Percentiles rank a stretch among this genome's conserved stretches.
These are phyloP conservation scores for Mythimna albipuncta DNA, from an alignment of 2,888 invertebrate species.

Conservation along the genomic window DNA sequence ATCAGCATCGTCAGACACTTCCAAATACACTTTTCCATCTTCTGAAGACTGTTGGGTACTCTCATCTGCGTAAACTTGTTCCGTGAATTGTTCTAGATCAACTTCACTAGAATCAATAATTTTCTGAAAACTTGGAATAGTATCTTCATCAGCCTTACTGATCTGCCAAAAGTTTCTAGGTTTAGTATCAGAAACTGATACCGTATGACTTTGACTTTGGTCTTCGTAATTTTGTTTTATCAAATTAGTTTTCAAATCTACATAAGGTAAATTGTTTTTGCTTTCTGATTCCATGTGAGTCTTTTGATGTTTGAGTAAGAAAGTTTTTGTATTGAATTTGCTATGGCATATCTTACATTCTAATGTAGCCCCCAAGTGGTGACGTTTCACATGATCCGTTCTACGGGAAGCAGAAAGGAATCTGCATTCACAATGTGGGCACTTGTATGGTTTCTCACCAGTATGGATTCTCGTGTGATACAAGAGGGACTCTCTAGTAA, in stretches of 20 bases:
- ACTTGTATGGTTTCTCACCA: conserved; percentile 83
- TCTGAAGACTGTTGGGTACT: conserved; percentile 27
- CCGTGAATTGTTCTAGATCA: conserved; percentile 35
- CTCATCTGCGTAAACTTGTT: conserved; percentile 38
- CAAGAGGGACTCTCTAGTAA: conserved; percentile 81
- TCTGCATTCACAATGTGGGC: conserved; percentile 75
- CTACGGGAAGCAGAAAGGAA: conserved; percentile 82
- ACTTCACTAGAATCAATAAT: conserved; percentile 37
- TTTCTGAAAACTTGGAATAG: conserved; percentile 37
- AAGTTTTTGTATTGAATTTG: conserved; percentile 74
- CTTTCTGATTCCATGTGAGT: conserved; percentile 57
- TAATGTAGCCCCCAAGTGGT: conserved; percentile 72
- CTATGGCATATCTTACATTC: conserved; percentile 78
- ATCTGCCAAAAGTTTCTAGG: conserved; percentile 48
- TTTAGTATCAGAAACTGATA: conserved; percentile 5
- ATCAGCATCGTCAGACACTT: conserved; percentile 64
- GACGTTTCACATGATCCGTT: conserved; percentile 78
- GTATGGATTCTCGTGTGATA: conserved; percentile 86
- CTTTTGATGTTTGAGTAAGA: conserved; percentile 76
- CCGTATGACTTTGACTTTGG: conserved; percentile 17
- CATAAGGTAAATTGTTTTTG: conserved; percentile 12
- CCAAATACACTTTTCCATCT: conserved; percentile 64
- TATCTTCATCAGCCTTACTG: conserved; percentile 36
- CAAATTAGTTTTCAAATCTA: conserved; percentile 6
- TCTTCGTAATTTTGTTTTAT: background rate